Percentiles rank a stretch among this genome's conserved stretches.
phyloP scores from a whole-genome alignment of 2,797 vertebrate species.

The Microctenopoma steveboyesi region DNA sequence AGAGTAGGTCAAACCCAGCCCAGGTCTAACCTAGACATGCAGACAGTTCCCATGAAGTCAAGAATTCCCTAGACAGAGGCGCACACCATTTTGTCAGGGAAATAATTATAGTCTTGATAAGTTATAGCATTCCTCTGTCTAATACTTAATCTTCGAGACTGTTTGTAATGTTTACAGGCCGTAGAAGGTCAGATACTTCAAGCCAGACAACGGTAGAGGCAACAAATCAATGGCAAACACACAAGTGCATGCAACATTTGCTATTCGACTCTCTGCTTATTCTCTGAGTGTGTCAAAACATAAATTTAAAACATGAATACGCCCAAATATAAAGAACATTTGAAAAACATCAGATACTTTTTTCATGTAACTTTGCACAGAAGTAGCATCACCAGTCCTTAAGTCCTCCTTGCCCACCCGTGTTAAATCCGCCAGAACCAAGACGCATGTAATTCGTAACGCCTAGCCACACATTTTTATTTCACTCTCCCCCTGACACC shows the following conservation, averaged over 20 bases:
- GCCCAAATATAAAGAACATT: slow-evolving; percentile 48
- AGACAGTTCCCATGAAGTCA: slow-evolving; percentile 68
- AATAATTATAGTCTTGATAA: slow-evolving; percentile 54
- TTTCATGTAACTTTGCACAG: slow-evolving; percentile 60
- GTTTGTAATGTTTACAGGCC: slow-evolving; percentile 69
- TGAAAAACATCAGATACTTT: slow-evolving; percentile 43
- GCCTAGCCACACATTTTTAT: slow-evolving; percentile 70
- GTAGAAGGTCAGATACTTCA: slow-evolving; percentile 69
- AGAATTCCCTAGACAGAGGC: slow-evolving; percentile 49
- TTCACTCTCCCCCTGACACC: slow-evolving; percentile 70
- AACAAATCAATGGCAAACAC: slow-evolving; percentile 62
- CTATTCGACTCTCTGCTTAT: slow-evolving; percentile 32
- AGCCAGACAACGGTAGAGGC: slow-evolving; percentile 53
- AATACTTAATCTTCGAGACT: slow-evolving; percentile 66
- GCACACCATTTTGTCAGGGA: slow-evolving; percentile 54
- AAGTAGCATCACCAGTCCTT: slow-evolving; percentile 38
- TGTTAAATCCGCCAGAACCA: slow-evolving; percentile 56
- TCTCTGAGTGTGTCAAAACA: slow-evolving; percentile 64
- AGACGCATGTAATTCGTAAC: slow-evolving; percentile 66
- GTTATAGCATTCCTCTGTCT: slow-evolving; percentile 73
- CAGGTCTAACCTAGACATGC: slow-evolving; percentile 43
- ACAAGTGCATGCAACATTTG: slow-evolving; percentile 50
- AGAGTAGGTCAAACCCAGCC: slow-evolving; percentile 46
- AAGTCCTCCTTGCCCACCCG: slow-evolving; percentile 47
- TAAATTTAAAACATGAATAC: slow-evolving; percentile 67